Conservation (phyloP, 2,797 vertebrate genomes). For the Notolabrus celidotus region DNA sequence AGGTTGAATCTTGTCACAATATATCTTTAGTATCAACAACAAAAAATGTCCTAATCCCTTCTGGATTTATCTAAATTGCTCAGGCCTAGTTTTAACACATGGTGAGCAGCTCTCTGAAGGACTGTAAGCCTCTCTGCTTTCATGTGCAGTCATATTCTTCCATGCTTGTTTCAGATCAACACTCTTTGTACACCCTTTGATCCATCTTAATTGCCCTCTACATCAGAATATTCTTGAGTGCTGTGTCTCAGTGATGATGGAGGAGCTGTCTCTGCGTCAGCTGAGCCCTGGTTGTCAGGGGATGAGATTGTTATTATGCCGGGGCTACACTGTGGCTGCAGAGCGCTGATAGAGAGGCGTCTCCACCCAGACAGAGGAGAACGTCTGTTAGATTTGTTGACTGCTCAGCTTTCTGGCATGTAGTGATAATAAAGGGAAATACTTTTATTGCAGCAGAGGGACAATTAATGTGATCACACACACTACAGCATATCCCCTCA, state of each 20-base stretch:
- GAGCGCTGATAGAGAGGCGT: conserved; percentile 54
- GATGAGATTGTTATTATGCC: conserved; percentile 59
- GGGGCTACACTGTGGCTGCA: conserved; percentile 43
- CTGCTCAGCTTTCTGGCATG: conserved; percentile 46
- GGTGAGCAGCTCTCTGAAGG: neutral
- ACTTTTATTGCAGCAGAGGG: conserved; percentile 59
- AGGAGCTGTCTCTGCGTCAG: conserved; percentile 58
- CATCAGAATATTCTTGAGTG: conserved; percentile 47
- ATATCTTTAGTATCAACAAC: too few relatives aligned
- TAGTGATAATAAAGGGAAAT: conserved; percentile 60
- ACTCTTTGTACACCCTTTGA: conserved; percentile 37
- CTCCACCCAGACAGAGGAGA: conserved; percentile 33
- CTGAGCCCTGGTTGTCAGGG: conserved; percentile 52
- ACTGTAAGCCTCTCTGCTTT: neutral
- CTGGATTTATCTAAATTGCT: too few relatives aligned
- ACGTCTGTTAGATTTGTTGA: conserved; percentile 63
- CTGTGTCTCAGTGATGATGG: conserved; percentile 46
- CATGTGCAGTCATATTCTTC: conserved; percentile 12
- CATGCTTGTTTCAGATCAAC: conserved; percentile 39
- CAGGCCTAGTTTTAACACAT: too few relatives aligned
- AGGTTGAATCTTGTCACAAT: too few relatives aligned
- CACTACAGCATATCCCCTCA: conserved; percentile 49
- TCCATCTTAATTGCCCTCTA: conserved; percentile 50
- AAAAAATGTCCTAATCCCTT: too few relatives aligned
- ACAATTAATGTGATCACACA: conserved; percentile 65